phyloP scores from a whole-genome alignment of 2,888 invertebrate genomes.

The Chaitophorus viminalis region DNA sequence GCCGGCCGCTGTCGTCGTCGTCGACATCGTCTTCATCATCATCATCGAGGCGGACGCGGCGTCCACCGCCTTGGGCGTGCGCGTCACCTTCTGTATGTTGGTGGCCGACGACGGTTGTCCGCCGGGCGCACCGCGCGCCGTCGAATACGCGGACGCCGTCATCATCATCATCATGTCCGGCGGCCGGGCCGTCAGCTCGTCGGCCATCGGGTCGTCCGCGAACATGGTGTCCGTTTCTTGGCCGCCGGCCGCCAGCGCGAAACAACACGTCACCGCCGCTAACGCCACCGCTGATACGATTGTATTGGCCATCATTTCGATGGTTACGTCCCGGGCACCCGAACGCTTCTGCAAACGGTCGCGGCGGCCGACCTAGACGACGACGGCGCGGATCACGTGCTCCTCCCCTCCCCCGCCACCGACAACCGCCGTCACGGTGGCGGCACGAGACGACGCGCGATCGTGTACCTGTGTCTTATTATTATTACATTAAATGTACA shows the following conservation, averaged over 20 bases:
- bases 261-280: not conserved
- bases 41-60: not conserved
- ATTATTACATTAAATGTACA: no score
- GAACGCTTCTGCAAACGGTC: constrained; percentile 40
- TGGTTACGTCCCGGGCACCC: constrained; percentile 51
- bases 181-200: constrained; percentile 23
- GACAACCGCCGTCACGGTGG: no score
- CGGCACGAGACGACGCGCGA: not conserved
- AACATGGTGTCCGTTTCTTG: not conserved
- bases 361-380: not conserved
- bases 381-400: not conserved
- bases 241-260: not conserved
- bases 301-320: constrained; percentile 39
- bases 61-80: constrained; percentile 43
- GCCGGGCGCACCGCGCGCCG: not conserved
- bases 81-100: constrained; percentile 53
- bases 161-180: constrained; percentile 11
- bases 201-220: not conserved
- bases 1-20: not conserved
- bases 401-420: not conserved
- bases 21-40: no score
- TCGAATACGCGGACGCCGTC: not conserved
- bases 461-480: no score
- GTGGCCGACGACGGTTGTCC: not conserved
- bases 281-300: not conserved